Base-by-base conservation (phyloP, 2,888 invertebrate species). In the Tenthredo scrophulariae region DNA sequence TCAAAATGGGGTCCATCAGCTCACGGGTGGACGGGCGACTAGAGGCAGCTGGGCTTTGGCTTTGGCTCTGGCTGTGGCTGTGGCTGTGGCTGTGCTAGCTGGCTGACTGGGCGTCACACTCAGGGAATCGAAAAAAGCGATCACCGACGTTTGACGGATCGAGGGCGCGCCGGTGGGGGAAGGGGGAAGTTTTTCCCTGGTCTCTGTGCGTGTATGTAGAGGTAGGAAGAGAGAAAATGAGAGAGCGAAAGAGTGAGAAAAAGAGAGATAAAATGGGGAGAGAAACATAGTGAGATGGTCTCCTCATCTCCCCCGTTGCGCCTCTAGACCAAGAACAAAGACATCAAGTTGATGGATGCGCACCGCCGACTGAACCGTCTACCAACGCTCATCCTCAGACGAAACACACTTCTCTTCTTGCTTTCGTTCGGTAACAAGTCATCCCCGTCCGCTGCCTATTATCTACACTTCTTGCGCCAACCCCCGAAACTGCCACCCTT, bases 131-230 rank as follows among this genome's bases (percentile, higher is more conserved):
- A 92, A 91, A 91, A 90, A 91, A 89, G 89, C 89, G 90, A 92
- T 92, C 90, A 91, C 87, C 91, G 92, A 92, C 93, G 90, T 92
- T 92, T 93, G 93, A 93, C 91, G 90, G 91, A 93, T 92, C 90
- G 91, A 86, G 87, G 88, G 87, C 87, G 88, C 87, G 88, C 87
- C 87, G 85, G 84, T 70, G 84, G 84, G 74, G 84, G 85, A 75
- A 87, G 84, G 85, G 86, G 77, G 84, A 46, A n/a, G 62, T 62
- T 67, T 75, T 37, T 83, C 37, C 67, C 26, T 43, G 74, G 72
- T 54, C 46, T 72, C 37, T 50, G 43, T 75, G 29, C 50, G 84
- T 26, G 67, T 54, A 29, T 40, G 50, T 29, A 40, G 62, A 67
- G 15, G 29, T 43, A 65, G 70, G 62, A 72, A 40, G 33, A 46